Evolutionary conservation across 2,888 invertebrate species (phyloP).

Genomic region (Tanypteryx hageni): DNA sequence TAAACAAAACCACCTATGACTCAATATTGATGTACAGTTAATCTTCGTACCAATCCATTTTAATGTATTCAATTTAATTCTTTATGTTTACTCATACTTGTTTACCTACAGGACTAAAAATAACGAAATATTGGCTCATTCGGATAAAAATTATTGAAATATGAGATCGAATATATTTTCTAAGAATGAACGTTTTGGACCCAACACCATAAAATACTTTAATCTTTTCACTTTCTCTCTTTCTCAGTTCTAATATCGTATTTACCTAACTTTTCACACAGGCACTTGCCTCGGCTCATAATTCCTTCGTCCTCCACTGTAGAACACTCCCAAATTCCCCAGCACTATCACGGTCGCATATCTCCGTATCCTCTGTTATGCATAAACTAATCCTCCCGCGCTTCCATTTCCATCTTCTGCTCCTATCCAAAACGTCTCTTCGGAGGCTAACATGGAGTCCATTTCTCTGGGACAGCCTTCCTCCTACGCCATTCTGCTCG

Average conservation of each 20-base stretch:
- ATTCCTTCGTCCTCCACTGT: not conserved
- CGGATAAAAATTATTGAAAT: too few species aligned
- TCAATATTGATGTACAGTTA: too few species aligned
- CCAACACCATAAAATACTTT: not conserved
- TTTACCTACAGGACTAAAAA: too few species aligned
- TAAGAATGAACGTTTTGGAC: too few species aligned
- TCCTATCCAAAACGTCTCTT: not conserved
- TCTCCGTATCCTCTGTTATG: not conserved
- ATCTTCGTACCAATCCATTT: too few species aligned
- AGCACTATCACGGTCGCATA: not conserved
- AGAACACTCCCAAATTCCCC: not conserved
- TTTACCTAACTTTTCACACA: conserved; percentile 2
- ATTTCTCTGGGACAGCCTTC: too few species aligned
- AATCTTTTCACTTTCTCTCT: not conserved
- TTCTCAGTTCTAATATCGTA: not conserved
- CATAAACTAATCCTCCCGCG: not conserved
- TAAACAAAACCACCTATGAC: too few species aligned
- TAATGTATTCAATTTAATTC: too few species aligned
- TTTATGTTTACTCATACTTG: too few species aligned
- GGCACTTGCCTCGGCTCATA: not conserved
- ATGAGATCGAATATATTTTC: too few species aligned
- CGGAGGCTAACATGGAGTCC: not conserved
- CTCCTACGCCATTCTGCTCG: too few species aligned
- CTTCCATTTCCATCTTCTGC: not conserved
- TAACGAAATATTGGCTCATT: too few species aligned